phyloP scores from a whole-genome alignment of 2,888 invertebrate genomes.

The Clepsis dumicolana region DNA sequence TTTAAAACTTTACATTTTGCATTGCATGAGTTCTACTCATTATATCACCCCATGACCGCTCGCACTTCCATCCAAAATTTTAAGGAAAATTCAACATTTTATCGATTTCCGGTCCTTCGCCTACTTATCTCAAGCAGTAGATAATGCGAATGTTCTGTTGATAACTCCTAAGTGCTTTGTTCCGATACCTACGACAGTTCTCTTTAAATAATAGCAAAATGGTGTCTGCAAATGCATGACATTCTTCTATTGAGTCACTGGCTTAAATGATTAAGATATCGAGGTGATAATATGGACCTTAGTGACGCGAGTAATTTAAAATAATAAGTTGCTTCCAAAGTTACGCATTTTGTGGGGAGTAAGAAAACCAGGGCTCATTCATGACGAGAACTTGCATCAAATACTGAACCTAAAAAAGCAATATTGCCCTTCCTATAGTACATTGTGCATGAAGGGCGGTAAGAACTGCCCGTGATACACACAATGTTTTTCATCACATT shows the following conservation, averaged over 20 bases:
- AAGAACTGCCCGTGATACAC: too few species aligned
- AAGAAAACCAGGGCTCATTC: too few species aligned
- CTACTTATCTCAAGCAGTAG: not conserved
- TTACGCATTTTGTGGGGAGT: not conserved
- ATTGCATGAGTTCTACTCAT: not conserved
- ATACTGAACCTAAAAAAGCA: too few species aligned
- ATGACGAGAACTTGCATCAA: too few species aligned
- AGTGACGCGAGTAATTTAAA: not conserved
- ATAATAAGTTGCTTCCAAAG: not conserved
- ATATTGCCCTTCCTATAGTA: too few species aligned
- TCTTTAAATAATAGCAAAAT: constrained; percentile 1
- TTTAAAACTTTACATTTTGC: not conserved
- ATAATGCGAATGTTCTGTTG: not conserved
- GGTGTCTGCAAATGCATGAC: not conserved
- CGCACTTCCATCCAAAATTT: not conserved
- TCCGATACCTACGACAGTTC: not conserved
- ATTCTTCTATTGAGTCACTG: not conserved
- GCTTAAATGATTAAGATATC: not conserved
- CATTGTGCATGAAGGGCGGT: too few species aligned
- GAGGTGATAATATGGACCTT: not conserved
- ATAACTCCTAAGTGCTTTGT: constrained; percentile 6
- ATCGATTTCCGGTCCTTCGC: not conserved
- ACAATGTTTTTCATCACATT: too few species aligned
- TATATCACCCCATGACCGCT: not conserved
- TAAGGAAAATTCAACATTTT: not conserved